Percentiles rank a stretch among this genome's conserved stretches.
Evolutionary conservation across 2,113 vertebrate genomes (phyloP).

Genomic region (Aphyosemion australe): DNA sequence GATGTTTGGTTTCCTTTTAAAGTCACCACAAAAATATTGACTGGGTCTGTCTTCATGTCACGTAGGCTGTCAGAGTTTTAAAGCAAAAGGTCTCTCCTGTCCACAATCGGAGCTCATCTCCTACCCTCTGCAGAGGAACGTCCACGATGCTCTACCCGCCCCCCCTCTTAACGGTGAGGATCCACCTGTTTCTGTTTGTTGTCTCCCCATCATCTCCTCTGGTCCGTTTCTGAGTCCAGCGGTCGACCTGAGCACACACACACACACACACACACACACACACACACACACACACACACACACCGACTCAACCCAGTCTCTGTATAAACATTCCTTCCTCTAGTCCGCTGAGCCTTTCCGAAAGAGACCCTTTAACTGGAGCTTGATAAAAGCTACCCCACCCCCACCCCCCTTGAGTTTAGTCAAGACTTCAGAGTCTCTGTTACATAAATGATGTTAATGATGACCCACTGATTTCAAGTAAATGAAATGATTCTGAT

Average conservation of each 20-base stretch:
- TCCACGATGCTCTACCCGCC: slow-evolving; percentile 66
- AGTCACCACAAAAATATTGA: background rate
- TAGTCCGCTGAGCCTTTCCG: slow-evolving; percentile 65
- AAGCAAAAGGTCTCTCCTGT: slow-evolving; percentile 68
- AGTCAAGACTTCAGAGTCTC: no score
- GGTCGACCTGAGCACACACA: slow-evolving; percentile 44
- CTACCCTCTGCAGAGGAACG: slow-evolving; percentile 70
- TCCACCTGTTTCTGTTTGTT: background rate
- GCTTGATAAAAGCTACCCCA: slow-evolving; percentile 64
- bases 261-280: background rate
- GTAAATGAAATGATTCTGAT: no score
- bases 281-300: no score
- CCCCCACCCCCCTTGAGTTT: no score
- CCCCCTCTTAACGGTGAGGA: slow-evolving; percentile 80
- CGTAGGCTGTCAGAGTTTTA: slow-evolving; percentile 68
- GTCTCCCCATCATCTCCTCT: background rate
- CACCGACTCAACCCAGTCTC: slow-evolving; percentile 58
- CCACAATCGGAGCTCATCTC: slow-evolving; percentile 70
- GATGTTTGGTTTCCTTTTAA: background rate
- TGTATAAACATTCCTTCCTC: slow-evolving; percentile 82
- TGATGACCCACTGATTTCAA: no score
- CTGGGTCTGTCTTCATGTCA: slow-evolving; percentile 20
- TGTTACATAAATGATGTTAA: no score
- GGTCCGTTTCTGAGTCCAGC: slow-evolving; percentile 29
- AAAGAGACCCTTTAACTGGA: slow-evolving; percentile 81